These are phyloP conservation scores for Drosophila sp. DNA, from an alignment of 1,140 invertebrate genomes.

Conservation along the genomic window DNA sequence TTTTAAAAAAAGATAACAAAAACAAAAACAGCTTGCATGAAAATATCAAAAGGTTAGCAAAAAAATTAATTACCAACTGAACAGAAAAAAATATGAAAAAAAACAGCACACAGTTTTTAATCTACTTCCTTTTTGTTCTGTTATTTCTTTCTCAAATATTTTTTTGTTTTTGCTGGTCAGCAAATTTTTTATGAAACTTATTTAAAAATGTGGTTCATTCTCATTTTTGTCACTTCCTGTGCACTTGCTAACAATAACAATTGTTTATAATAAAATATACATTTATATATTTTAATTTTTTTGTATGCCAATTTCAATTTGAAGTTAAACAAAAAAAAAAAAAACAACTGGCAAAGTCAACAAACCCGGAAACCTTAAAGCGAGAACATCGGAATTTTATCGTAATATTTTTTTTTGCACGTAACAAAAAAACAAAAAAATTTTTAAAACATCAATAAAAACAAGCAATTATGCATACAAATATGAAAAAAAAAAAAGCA, in stretches of 20 bases:
- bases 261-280: conserved; percentile 47
- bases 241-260: conserved; percentile 35
- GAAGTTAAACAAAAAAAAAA: conserved; percentile 28
- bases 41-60: conserved; percentile 45
- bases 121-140: conserved; percentile 49
- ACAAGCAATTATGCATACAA: conserved; percentile 34
- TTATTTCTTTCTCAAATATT: conserved; percentile 44
- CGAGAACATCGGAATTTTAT: conserved; percentile 74
- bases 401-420: conserved; percentile 67
- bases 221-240: conserved; percentile 46
- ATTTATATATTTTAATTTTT: conserved; percentile 51
- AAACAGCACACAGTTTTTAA: conserved; percentile 47
- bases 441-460: conserved; percentile 37
- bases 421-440: conserved; percentile 39
- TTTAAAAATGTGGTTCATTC: conserved; percentile 21
- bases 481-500: conserved; percentile 12
- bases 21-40: conserved; percentile 23
- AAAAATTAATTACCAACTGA: conserved; percentile 69
- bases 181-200: conserved; percentile 21
- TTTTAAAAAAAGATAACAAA: conserved; percentile 31
- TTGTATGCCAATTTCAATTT: conserved; percentile 55
- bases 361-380: conserved; percentile 74
- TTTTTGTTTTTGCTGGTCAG: conserved; percentile 23
- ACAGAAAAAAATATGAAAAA: conserved; percentile 34
- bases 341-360: conserved; percentile 62